These are phyloP conservation scores for Halcyon leucocephala DNA, from an alignment of 2,797 vertebrate genomes.

Conservation along the genomic window DNA sequence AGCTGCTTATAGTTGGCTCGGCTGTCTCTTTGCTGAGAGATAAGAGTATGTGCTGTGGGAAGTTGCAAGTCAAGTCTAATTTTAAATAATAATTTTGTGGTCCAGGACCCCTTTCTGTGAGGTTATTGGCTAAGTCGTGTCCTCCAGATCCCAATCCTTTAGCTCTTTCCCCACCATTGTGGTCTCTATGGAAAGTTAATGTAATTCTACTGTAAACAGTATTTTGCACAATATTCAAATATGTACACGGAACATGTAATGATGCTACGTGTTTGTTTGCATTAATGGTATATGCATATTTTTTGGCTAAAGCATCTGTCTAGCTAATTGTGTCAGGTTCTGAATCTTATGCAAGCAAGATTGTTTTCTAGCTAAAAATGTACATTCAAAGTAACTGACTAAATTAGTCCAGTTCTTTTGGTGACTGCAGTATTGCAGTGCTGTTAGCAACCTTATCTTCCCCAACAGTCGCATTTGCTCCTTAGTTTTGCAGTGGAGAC, in stretches of 20 bases:
- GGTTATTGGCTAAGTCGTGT: not conserved
- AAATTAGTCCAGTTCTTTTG: not conserved
- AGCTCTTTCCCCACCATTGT: not conserved
- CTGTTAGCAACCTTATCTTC: not conserved
- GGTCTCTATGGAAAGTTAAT: not conserved
- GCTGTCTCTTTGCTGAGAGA: not conserved
- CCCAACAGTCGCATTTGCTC: not conserved
- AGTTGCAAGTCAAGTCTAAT: not conserved
- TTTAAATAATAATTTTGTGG: not conserved
- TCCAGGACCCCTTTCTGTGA: not conserved
- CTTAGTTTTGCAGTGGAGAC: not conserved
- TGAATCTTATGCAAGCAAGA: not conserved
- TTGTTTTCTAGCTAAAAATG: not conserved
- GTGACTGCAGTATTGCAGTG: not conserved
- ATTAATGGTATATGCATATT: not conserved
- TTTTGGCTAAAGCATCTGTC: not conserved
- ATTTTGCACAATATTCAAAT: not conserved
- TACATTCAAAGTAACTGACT: not conserved
- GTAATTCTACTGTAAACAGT: not conserved
- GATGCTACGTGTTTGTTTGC: not conserved
- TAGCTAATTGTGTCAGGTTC: not conserved
- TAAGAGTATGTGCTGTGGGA: not conserved
- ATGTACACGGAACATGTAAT: not conserved
- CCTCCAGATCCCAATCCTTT: not conserved
- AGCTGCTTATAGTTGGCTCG: not conserved